Percentiles rank a stretch among this genome's conserved stretches.
These are phyloP conservation scores for Oscheius sp. DNA, from an alignment of 2,888 invertebrate genomes.

Conservation along the genomic window DNA sequence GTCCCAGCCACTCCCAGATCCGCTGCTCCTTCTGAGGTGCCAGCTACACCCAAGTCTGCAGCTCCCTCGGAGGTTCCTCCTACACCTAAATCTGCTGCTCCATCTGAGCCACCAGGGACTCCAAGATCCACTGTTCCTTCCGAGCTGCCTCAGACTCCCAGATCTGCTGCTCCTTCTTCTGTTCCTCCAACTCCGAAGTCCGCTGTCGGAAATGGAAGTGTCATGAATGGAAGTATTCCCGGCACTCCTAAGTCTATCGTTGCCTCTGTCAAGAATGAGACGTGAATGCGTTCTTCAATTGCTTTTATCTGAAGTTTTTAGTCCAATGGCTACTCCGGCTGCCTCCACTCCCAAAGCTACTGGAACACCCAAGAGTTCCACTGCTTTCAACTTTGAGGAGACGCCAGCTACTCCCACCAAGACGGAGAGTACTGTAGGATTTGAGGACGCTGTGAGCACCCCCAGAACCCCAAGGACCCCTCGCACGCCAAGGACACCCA, in stretches of 20 bases:
- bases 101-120: slow-evolving; percentile 44
- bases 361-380: slow-evolving; percentile 51
- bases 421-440: slow-evolving; percentile 45
- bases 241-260: slow-evolving; percentile 49
- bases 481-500: slow-evolving; percentile 63
- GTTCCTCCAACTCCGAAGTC: slow-evolving; percentile 57
- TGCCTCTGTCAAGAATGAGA: slow-evolving; percentile 33
- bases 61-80: slow-evolving; percentile 44
- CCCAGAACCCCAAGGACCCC: slow-evolving; percentile 65
- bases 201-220: slow-evolving; percentile 40
- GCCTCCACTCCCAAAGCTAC: slow-evolving; percentile 51
- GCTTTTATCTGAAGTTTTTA: background rate
- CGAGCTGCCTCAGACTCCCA: slow-evolving; percentile 56
- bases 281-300: background rate
- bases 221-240: slow-evolving; percentile 55
- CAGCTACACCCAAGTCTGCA: slow-evolving; percentile 52
- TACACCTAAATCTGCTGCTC: slow-evolving; percentile 54
- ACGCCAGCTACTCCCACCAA: slow-evolving; percentile 61
- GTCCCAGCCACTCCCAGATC: slow-evolving; percentile 38
- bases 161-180: slow-evolving; percentile 41
- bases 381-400: slow-evolving; percentile 62
- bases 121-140: slow-evolving; percentile 46
- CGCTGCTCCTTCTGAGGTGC: slow-evolving; percentile 38
- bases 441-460: slow-evolving; percentile 29
- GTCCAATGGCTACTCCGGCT: slow-evolving; percentile 42